phyloP scores from a whole-genome alignment of 2,797 vertebrate genomes.

The Sebastes matsubarae region DNA sequence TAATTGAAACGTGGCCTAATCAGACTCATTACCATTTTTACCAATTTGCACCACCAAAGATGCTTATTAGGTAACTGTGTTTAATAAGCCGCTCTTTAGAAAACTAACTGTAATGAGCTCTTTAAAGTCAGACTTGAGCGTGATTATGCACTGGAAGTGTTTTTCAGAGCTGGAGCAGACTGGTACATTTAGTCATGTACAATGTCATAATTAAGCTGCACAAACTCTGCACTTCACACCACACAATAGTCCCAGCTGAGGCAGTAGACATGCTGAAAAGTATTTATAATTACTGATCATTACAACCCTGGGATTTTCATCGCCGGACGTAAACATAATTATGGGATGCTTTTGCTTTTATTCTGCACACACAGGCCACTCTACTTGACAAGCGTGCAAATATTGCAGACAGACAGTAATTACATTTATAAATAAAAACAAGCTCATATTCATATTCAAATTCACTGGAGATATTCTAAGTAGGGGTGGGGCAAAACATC shows the following conservation, averaged over 20 bases:
- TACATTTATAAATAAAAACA: slow-evolving; percentile 85
- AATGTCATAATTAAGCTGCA: slow-evolving; percentile 97
- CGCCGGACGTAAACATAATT: slow-evolving; percentile 84
- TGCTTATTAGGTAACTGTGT: slow-evolving; percentile 99
- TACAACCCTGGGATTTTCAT: slow-evolving; percentile 84
- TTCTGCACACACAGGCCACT: slow-evolving; percentile 71
- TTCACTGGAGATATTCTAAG: slow-evolving; percentile 66
- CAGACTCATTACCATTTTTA: slow-evolving; percentile 99
- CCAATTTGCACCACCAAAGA: slow-evolving; percentile 99
- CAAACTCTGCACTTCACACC: slow-evolving; percentile 84
- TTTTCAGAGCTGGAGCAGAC: slow-evolving; percentile 88
- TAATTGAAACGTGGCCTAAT: slow-evolving; percentile 99
- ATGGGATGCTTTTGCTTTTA: slow-evolving; percentile 81
- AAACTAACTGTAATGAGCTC: slow-evolving; percentile 99
- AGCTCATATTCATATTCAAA: slow-evolving; percentile 79
- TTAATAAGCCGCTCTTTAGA: slow-evolving; percentile 99
- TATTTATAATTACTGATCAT: slow-evolving; percentile 87
- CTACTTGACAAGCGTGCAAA: slow-evolving; percentile 82
- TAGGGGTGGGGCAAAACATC: slow-evolving; percentile 65
- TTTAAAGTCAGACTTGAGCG: slow-evolving; percentile 97
- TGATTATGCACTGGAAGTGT: slow-evolving; percentile 96
- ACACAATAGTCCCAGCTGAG: slow-evolving; percentile 79
- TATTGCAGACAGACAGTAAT: slow-evolving; percentile 82
- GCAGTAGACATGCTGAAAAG: slow-evolving; percentile 77
- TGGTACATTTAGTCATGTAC: slow-evolving; percentile 90